Conservation (phyloP, 2,797 vertebrate genomes). For the Halcyon chelicuti region DNA sequence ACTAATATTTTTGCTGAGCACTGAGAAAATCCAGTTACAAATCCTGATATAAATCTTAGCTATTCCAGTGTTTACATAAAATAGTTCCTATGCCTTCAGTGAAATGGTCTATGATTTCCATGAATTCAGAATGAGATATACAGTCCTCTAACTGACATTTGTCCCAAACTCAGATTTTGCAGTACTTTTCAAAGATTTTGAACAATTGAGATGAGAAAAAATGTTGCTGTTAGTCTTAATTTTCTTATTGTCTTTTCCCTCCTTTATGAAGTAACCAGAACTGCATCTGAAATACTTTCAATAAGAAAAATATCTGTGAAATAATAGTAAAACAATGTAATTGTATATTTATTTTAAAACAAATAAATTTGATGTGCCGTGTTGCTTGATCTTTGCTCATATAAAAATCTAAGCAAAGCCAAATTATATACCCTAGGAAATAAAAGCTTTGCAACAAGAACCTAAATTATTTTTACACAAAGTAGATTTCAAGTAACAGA, state of each 20-base stretch:
- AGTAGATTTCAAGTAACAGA: background rate
- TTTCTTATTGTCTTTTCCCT: background rate
- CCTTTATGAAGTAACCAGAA: background rate
- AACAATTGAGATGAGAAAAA: background rate
- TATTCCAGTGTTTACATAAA: background rate
- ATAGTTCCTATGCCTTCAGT: background rate
- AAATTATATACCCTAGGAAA: background rate
- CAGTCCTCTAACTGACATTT: background rate
- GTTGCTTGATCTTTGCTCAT: background rate
- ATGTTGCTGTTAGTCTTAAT: background rate
- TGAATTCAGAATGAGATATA: background rate
- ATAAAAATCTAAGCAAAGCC: background rate
- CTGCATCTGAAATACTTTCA: background rate
- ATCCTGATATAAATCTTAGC: background rate
- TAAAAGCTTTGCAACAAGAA: background rate
- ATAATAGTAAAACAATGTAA: background rate
- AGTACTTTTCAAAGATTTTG: background rate
- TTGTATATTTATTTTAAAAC: background rate
- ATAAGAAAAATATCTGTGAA: background rate
- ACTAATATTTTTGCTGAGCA: background rate
- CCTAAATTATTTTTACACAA: background rate
- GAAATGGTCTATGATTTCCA: background rate
- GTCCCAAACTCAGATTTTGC: background rate
- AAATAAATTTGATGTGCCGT: background rate
- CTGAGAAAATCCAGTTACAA: background rate